A percentile compares a stretch with the other conserved stretches of the same genome.
Conservation (phyloP, 1,140 invertebrate genomes). For the Zaprionus kolodkinae region DNA sequence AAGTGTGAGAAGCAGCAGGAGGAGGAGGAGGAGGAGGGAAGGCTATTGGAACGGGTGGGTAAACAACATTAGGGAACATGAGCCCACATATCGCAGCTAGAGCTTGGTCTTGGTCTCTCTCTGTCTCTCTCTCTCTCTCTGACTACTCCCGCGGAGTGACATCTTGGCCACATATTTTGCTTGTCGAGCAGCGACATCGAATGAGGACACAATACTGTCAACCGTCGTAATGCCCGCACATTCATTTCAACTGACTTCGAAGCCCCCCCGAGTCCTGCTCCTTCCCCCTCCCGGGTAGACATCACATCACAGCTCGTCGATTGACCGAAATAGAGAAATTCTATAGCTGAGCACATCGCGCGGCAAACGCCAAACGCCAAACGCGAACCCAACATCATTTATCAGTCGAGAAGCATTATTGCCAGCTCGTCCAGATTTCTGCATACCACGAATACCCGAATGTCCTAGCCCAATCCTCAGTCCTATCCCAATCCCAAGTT, state of each 20-base stretch:
- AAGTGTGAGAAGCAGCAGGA: conserved; percentile 18
- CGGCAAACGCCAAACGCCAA: conserved; percentile 21
- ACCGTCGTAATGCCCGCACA: conserved; percentile 79
- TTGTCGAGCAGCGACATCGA: conserved; percentile 70
- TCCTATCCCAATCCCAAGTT: not conserved
- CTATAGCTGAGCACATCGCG: conserved; percentile 51
- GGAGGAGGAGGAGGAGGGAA: not conserved
- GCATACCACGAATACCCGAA: conserved; percentile 43
- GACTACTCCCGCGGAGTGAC: conserved; percentile 46
- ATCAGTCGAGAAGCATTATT: conserved; percentile 72
- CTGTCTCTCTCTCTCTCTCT: conserved; percentile 9
- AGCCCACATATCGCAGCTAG: conserved; percentile 47
- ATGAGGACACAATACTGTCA: conserved; percentile 79
- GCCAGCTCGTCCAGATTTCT: conserved; percentile 74
- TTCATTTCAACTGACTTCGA: conserved; percentile 64
- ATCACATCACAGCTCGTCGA: conserved; percentile 58
- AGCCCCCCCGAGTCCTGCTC: not conserved
- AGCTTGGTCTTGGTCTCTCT: conserved; percentile 24
- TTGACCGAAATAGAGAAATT: conserved; percentile 80
- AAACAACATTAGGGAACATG: conserved; percentile 48
- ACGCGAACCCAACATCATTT: conserved; percentile 61
- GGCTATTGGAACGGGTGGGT: not conserved
- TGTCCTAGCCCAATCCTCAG: not conserved
- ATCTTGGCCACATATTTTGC: conserved; percentile 83
- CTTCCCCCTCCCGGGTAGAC: conserved; percentile 5